Evolutionary conservation across 2,797 vertebrate species (phyloP).

Genomic region (Buceros bicornis): DNA sequence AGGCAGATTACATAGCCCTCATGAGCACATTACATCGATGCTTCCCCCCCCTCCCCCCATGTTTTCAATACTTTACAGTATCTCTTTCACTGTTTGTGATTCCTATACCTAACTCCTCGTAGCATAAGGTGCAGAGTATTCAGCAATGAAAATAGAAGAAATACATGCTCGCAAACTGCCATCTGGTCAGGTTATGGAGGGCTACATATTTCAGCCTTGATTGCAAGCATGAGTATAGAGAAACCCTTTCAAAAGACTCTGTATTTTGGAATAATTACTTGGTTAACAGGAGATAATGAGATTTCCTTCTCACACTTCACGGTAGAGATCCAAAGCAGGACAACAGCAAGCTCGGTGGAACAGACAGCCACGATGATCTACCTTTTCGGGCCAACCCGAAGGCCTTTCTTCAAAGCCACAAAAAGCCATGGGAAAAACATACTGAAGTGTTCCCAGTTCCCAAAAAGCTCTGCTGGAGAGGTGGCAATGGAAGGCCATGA

Average conservation of each 20-base stretch:
- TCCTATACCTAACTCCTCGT: conserved; percentile 62
- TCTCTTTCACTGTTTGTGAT: conserved; percentile 52
- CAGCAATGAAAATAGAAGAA: conserved; percentile 66
- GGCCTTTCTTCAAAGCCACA: neutral
- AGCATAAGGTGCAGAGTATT: conserved; percentile 68
- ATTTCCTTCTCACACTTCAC: neutral
- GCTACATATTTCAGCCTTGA: conserved; percentile 69
- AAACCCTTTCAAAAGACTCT: conserved; percentile 54
- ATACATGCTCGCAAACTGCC: conserved; percentile 65
- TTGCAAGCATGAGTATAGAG: conserved; percentile 39
- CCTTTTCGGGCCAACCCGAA: neutral
- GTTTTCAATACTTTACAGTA: conserved; percentile 38
- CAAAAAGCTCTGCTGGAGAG: neutral
- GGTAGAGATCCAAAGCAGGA: neutral
- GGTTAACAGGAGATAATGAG: neutral
- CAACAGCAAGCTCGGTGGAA: neutral
- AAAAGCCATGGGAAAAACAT: neutral
- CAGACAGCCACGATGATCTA: neutral
- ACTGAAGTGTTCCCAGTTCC: neutral
- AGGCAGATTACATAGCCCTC: conserved; percentile 64
- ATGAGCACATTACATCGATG: conserved; percentile 44
- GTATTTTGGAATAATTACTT: conserved; percentile 27
- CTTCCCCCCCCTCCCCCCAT: neutral
- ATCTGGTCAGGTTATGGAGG: conserved; percentile 75
- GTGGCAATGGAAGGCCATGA: neutral